phyloP scores from a whole-genome alignment of 2,797 vertebrate genomes.

The Atherinosoma microstoma region DNA sequence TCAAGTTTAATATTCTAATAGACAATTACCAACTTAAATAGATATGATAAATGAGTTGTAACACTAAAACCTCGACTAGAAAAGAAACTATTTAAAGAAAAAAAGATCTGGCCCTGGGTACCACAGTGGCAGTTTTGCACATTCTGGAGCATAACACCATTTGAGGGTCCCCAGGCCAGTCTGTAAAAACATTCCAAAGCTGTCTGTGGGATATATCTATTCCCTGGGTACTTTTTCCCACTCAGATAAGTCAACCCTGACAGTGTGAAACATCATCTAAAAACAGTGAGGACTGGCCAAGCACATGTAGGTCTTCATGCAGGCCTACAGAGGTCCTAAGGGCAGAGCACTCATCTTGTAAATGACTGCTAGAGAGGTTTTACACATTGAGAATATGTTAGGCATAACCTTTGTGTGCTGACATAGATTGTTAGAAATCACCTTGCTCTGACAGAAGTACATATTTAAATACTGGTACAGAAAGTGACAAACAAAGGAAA shows the following conservation, averaged over 20 bases:
- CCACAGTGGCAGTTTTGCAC: conserved; percentile 38
- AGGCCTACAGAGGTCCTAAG: conserved; percentile 62
- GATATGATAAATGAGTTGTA: not conserved
- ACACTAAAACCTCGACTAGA: not conserved
- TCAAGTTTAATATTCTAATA: not conserved
- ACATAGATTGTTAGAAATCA: not conserved
- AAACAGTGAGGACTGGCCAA: conserved; percentile 61
- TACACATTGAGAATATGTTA: conserved; percentile 32
- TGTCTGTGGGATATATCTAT: conserved; percentile 69
- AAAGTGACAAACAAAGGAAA: too few relatives aligned
- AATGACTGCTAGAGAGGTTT: conserved; percentile 62
- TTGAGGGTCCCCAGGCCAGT: conserved; percentile 55
- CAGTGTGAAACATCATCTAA: conserved; percentile 78
- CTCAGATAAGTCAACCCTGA: conserved; percentile 78
- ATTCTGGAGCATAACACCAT: conserved; percentile 43
- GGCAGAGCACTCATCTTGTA: conserved; percentile 66
- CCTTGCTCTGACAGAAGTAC: not conserved
- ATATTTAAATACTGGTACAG: too few relatives aligned
- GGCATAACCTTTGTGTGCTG: not conserved
- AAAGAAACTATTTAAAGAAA: not conserved
- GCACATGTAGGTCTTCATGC: conserved; percentile 75
- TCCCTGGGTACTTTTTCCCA: conserved; percentile 65
- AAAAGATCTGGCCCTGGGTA: conserved; percentile 14
- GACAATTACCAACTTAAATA: not conserved
- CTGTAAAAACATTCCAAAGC: conserved; percentile 77